phyloP scores from a whole-genome alignment of 1,140 invertebrate genomes.

The Cherax quadricarinatus region DNA sequence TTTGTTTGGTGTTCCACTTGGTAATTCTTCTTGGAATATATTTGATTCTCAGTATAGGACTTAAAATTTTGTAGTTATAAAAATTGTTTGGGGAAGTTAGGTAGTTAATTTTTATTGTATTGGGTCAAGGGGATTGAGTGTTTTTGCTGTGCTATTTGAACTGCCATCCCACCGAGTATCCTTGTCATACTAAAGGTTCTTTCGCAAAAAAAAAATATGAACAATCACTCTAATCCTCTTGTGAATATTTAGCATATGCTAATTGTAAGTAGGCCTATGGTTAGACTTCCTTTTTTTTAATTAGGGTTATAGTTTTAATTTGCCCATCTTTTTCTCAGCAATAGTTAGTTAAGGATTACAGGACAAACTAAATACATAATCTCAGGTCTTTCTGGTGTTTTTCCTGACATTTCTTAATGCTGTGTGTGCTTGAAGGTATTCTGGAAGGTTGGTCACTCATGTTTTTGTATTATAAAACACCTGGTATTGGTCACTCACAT shows the following conservation, averaged over 20 bases:
- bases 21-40: background rate
- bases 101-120: background rate
- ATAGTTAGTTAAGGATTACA: slow-evolving; percentile 12
- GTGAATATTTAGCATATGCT: background rate
- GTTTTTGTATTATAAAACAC: no score
- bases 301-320: background rate
- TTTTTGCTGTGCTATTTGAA: background rate
- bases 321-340: slow-evolving; percentile 10
- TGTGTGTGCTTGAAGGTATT: slow-evolving; percentile 1
- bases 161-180: background rate
- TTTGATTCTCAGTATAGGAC: background rate
- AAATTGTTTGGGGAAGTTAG: background rate
- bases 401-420: slow-evolving; percentile 2
- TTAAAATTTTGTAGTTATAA: background rate
- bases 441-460: no score
- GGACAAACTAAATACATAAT: slow-evolving; percentile 34
- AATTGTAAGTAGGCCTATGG: background rate
- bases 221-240: background rate
- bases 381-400: slow-evolving; percentile 30
- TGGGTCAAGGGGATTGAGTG: background rate
- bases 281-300: background rate
- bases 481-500: no score
- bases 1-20: background rate
- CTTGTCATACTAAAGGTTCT: background rate
- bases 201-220: background rate